Evolutionary conservation across 2,888 invertebrate genomes (phyloP), one percentile per base, ranked within the genome.

Genomic region (Synergus japonicus): DNA sequence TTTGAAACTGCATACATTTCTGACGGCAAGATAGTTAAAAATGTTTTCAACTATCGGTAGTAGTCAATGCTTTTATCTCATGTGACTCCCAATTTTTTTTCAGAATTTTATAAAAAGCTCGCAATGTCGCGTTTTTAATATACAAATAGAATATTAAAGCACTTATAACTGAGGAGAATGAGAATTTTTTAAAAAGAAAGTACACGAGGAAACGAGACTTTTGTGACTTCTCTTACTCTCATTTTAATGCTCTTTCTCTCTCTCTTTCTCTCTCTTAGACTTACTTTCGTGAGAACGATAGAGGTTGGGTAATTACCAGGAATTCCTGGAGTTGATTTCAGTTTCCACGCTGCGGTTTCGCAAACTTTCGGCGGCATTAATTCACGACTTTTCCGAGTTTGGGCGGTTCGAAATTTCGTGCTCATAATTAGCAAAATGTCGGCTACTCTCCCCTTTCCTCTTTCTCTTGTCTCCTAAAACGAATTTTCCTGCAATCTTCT

Each of bases 241-340:
- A 22, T 44, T 29, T 46, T 5, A 22, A 46, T 22, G 13, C 43
- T 66, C 66, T n/a, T 18, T 66, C 60, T 60, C 60, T n/a, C 10
- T n/a, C 44, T 22, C 22, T n/a, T 9, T 22, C 54, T 15, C 69
- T 29, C 49, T 69, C 73, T 37, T 29, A 49, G 0, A n/a, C 69
- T 73, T 54, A 73, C 10, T 54, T 49, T 15, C 37, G 9, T 54
- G 73, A 37, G 49, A 73, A 73, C 49, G 37, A 54, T n/a, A 54
- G 49, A 73, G 49, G 37, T 73, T 37, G 37, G 73, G 49, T 73
- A 73, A 73, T 73, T 73, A 73, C 73, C 54, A 49, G 73, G n/a
- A 73, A 73, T 73, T 73, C 73, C 73, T n/a, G n/a, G 37, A 73
- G 73, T 73, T 73, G 73, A 73, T 73, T 73, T 54, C 73, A 73